Conservation (phyloP, 2,888 invertebrate genomes). For the Troides helena region DNA sequence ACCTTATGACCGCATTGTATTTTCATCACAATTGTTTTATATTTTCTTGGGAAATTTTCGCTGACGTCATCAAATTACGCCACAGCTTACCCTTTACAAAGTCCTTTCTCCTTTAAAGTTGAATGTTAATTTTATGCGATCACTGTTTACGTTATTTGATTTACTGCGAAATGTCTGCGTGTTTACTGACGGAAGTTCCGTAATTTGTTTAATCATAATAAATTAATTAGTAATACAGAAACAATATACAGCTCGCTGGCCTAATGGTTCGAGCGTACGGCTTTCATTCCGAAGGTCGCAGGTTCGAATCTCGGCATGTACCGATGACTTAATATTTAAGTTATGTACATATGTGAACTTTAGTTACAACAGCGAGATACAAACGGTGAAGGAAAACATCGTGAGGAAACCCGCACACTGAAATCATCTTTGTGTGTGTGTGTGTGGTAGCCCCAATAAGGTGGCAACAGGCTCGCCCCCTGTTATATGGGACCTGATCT, state of each 20-base stretch:
- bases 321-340: no score
- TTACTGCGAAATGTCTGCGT: background rate
- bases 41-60: background rate
- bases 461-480: no score
- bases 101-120: slow-evolving; percentile 22
- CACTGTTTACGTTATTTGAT: slow-evolving; percentile 20
- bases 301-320: no score
- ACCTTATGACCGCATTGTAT: background rate
- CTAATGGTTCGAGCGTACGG: no score
- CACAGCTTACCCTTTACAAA: background rate
- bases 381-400: no score
- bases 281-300: no score
- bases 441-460: no score
- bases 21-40: background rate
- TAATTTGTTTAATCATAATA: background rate
- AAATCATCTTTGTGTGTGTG: no score
- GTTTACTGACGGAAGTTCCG: slow-evolving; percentile 18
- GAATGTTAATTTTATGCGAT: slow-evolving; percentile 17
- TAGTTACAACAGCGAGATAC: no score
- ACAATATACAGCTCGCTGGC: background rate
- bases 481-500: no score
- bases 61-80: background rate
- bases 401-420: no score
- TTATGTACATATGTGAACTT: no score
- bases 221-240: background rate